A percentile compares a stretch with the other conserved stretches of the same genome.
These are phyloP conservation scores for Palythoa grandiflora DNA, from an alignment of 92 coral and sea anemone species.

Conservation along the genomic window DNA sequence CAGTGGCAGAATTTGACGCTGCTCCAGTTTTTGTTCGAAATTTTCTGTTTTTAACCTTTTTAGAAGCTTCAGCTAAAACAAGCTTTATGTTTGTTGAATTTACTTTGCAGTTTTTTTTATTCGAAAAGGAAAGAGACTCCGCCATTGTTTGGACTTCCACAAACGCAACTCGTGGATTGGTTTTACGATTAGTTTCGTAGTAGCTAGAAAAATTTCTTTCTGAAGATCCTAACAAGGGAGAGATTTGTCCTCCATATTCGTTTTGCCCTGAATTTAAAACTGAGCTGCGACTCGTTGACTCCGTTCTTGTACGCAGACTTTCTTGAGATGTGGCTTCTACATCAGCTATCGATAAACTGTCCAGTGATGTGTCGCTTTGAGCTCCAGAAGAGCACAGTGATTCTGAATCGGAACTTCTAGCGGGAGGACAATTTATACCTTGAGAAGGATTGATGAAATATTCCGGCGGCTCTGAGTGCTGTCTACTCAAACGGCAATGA, in stretches of 20 bases:
- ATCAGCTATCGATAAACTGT: constrained; percentile 12
- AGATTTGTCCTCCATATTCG: background rate
- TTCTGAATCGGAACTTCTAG: constrained; percentile 5
- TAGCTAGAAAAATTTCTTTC: background rate
- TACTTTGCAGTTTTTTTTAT: background rate
- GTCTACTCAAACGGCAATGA: background rate
- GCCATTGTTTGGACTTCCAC: background rate
- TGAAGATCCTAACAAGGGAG: background rate
- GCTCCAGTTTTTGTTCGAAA: background rate
- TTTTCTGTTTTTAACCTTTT: background rate
- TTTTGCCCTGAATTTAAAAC: background rate
- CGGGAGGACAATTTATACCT: background rate
- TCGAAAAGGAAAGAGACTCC: background rate
- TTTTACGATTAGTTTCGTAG: background rate
- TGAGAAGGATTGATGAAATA: constrained; percentile 26
- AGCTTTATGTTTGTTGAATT: background rate
- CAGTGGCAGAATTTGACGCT: background rate
- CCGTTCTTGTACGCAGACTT: background rate
- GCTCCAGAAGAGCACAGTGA: background rate
- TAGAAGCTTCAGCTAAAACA: background rate
- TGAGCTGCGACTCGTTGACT: background rate
- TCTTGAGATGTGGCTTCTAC: background rate
- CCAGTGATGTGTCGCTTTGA: constrained; percentile 12
- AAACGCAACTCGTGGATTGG: constrained; percentile 9
- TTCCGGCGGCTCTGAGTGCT: background rate